These are phyloP conservation scores for Perca schrenkii DNA, from an alignment of 2,113 vertebrate species.

Conservation along the genomic window DNA sequence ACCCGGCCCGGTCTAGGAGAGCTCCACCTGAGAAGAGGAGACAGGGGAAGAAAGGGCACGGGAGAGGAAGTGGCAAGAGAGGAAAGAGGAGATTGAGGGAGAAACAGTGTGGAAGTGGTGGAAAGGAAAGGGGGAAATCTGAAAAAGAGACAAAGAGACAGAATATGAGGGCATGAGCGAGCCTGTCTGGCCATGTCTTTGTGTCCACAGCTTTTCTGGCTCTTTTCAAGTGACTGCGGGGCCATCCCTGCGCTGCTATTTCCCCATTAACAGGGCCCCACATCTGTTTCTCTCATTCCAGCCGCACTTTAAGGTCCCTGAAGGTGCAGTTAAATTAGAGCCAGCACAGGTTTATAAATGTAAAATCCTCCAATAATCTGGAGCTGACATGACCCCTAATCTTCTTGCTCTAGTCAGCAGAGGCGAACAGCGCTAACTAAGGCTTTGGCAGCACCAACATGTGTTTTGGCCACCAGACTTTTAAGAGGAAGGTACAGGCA, in stretches of 20 bases:
- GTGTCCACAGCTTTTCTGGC: conserved; percentile 51
- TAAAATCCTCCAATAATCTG: conserved; percentile 85
- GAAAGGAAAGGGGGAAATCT: conserved; percentile 10
- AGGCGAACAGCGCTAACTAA: conserved; percentile 41
- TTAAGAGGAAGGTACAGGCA: conserved; percentile 61
- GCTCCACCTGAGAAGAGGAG: conserved; percentile 52
- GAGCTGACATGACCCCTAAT: conserved; percentile 81
- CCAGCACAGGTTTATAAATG: conserved; percentile 84
- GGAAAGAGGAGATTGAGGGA: conserved; percentile 3
- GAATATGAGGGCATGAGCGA: conserved; percentile 14
- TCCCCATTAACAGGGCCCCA: conserved; percentile 75
- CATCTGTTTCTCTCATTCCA: conserved; percentile 85
- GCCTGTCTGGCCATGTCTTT: conserved; percentile 69
- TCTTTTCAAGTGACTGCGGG: conserved; percentile 53
- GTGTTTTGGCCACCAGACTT: conserved; percentile 61
- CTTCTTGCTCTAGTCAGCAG: conserved; percentile 70
- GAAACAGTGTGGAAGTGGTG: neutral
- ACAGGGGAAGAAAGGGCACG: neutral
- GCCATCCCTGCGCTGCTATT: conserved; percentile 60
- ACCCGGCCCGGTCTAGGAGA: conserved; percentile 25
- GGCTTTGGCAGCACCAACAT: conserved; percentile 58
- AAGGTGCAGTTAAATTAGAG: conserved; percentile 86
- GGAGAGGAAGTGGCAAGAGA: conserved; percentile 20
- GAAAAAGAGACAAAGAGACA: neutral
- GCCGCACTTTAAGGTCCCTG: conserved; percentile 79